Evolutionary conservation across 2,888 invertebrate species (phyloP), one percentile per base, ranked within the genome.

Genomic region (Portevinia maculata): DNA sequence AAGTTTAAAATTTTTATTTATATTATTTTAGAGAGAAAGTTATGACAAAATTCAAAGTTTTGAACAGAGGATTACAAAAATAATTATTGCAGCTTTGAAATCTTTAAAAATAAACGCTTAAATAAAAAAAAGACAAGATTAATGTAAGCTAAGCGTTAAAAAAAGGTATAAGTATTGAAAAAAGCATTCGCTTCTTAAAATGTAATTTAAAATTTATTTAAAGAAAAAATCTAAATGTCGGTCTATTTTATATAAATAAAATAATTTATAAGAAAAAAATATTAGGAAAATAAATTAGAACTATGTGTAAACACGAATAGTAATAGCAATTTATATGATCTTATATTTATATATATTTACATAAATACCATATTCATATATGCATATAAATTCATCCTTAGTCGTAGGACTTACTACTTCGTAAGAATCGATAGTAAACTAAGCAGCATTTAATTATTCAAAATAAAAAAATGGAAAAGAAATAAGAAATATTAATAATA

Each of bases 271-370:
- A 59, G 44, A 4, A 41, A 34, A 13, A 15, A 67, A 52, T 39
- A 15, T n/a, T 28, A 39, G n/a, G 7, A 60, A 44, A 57, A 59
- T 41, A 52, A 67, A 52, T 8, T 32, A 53, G 34, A 53, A 57
- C 7, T 65, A 79, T 53, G 21, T 30, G 28, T 37, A 44, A 75
- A 30, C 13, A 48, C 7, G 17, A 17, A 57, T 11, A 24, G 39
- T 24, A 34, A 37, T 46, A 64, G 75, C 79, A 81, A 81, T 83
- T 71, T 76, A 70, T 62, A 75, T 81, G 69, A 59, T 71, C 60
- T 44, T 79, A 79, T 75, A 81, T 81, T 71, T 76, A 81, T 81
- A 83, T n/a, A n/a, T 83, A 67, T 83, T 78, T 83, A 83, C 70
- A 83, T 78, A 57, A 67, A 37, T 41, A 50, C 50, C 48, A 57